phyloP scores from a whole-genome alignment of 35 echinoderm and acorn worm genomes.

The Amphiura filiformis region DNA sequence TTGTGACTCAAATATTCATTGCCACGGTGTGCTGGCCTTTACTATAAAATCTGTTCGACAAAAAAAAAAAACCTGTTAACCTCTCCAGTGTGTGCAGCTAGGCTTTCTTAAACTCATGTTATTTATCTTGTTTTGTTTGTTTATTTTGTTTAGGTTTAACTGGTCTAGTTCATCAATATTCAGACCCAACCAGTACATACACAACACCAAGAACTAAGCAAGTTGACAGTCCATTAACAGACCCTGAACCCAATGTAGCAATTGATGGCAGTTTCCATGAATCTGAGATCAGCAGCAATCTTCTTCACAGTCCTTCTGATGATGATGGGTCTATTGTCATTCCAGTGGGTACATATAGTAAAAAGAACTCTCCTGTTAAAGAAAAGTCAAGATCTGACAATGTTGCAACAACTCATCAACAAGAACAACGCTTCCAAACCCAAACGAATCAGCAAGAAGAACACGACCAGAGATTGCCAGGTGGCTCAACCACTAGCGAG shows the following conservation, averaged over 20 bases:
- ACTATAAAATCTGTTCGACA: too few relatives aligned
- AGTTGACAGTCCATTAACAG: not conserved
- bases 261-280: conserved; percentile 49
- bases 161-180: not conserved
- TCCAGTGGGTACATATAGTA: not conserved
- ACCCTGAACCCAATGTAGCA: not conserved
- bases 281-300: conserved; percentile 63
- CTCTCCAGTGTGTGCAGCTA: too few relatives aligned
- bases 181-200: not conserved
- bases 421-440: not conserved
- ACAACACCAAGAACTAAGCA: not conserved
- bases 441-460: not conserved
- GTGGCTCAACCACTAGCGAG: not conserved
- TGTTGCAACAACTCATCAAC: not conserved
- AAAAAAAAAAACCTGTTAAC: too few relatives aligned
- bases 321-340: conserved; percentile 8
- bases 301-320: conserved; percentile 55
- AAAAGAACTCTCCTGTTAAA: not conserved
- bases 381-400: not conserved
- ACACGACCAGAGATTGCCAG: not conserved
- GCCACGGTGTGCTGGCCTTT: too few relatives aligned
- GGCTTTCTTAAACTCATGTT: too few relatives aligned
- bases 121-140: not conserved
- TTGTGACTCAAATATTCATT: too few relatives aligned
- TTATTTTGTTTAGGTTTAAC: not conserved